Conservation (phyloP, 2,797 vertebrate species). For the Rhabdophis nuchalis region DNA sequence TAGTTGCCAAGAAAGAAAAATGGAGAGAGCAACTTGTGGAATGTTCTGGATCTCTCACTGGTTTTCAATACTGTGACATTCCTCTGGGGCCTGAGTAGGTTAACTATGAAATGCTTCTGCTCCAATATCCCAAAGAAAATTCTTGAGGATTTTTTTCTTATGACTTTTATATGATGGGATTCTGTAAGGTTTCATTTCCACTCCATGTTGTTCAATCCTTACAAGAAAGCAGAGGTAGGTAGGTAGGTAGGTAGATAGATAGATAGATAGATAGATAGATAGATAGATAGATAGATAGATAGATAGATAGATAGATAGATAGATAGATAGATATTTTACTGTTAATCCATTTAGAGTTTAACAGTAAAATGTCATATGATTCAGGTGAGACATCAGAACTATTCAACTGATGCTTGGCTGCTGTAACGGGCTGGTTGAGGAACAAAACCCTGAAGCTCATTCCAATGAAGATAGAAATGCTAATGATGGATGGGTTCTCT, state of each 20-base stretch:
- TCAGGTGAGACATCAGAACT: neutral
- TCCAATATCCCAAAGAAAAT: neutral
- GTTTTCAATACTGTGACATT: neutral
- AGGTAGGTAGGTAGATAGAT: no score
- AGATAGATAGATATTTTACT: no score
- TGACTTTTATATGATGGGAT: neutral
- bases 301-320: neutral
- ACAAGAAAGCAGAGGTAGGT: neutral
- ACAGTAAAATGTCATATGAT: neutral
- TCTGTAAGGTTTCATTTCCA: neutral
- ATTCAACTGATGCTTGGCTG: neutral
- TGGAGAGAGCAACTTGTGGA: neutral
- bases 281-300: no score
- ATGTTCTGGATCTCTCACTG: neutral
- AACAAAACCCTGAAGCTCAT: neutral
- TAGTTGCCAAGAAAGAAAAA: neutral
- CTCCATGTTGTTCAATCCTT: neutral
- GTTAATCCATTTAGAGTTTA: neutral
- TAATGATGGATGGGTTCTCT: neutral
- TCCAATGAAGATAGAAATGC: neutral
- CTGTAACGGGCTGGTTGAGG: neutral
- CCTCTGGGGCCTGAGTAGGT: neutral
- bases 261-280: no score
- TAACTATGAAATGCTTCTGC: neutral
- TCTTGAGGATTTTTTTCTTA: neutral